phyloP scores from a whole-genome alignment of 1,140 invertebrate species.

The Tribolium madens region DNA sequence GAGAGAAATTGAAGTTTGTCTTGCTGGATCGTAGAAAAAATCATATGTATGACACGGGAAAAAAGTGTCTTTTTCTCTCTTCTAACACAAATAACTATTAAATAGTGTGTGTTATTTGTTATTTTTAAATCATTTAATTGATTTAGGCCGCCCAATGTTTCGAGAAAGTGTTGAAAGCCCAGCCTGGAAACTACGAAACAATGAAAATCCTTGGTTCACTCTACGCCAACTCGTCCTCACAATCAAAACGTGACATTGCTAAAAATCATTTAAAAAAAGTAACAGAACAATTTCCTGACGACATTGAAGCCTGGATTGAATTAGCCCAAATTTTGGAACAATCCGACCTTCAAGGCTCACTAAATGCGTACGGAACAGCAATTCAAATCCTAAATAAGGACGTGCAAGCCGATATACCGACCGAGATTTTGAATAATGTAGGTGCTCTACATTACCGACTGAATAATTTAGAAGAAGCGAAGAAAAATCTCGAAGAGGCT shows the following conservation, averaged over 20 bases:
- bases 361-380: conserved; percentile 94
- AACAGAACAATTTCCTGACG: conserved; percentile 97
- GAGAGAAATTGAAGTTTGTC: too few relatives aligned
- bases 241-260: conserved; percentile 92
- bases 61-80: too few relatives aligned
- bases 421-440: conserved; percentile 98
- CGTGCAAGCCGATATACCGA: conserved; percentile 94
- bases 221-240: conserved; percentile 92
- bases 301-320: conserved; percentile 99
- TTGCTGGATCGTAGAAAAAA: too few relatives aligned
- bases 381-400: conserved; percentile 94
- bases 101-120: too few relatives aligned
- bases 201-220: conserved; percentile 99
- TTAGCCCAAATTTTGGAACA: conserved; percentile 98
- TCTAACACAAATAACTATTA: too few relatives aligned
- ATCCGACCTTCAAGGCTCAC: conserved; percentile 87
- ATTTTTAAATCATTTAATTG: conserved; percentile 14
- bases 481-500: conserved; percentile 89
- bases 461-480: conserved; percentile 85
- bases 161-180: conserved; percentile 97
- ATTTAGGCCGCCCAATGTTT: conserved; percentile 95
- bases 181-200: conserved; percentile 98
- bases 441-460: conserved; percentile 93
- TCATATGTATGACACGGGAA: too few relatives aligned
- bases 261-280: conserved; percentile 92